A percentile compares a stretch with the other conserved stretches of the same genome.
Conservation (phyloP, 2,797 vertebrate species). For the Mormyrus proboscirostris region DNA sequence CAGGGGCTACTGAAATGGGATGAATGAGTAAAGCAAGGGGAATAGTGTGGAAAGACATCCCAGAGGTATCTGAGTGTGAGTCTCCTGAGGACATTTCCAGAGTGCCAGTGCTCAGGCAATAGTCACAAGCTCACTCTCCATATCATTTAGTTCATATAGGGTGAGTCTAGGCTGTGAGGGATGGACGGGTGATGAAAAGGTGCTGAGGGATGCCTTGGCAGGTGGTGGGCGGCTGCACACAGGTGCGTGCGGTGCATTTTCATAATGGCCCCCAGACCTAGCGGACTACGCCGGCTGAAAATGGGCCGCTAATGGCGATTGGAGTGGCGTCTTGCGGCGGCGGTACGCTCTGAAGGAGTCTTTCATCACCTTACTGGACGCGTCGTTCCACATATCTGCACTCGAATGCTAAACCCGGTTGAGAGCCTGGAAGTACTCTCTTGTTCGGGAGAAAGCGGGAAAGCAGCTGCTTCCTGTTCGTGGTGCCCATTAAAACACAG, state of each 20-base stretch:
- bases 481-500: background rate
- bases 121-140: background rate
- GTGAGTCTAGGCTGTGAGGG: background rate
- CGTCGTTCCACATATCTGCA: background rate
- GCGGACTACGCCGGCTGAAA: background rate
- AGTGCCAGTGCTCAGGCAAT: background rate
- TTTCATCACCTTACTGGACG: background rate
- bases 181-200: background rate
- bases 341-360: background rate
- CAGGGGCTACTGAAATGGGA: background rate
- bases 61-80: background rate
- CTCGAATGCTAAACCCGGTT: slow-evolving; percentile 16
- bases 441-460: slow-evolving; percentile 13
- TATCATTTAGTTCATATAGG: background rate
- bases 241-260: background rate
- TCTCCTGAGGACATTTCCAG: background rate
- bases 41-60: background rate
- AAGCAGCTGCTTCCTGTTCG: slow-evolving; percentile 19
- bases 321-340: background rate
- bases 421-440: slow-evolving; percentile 19
- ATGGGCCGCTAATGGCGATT: background rate
- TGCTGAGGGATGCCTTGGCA: background rate
- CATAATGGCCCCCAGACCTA: background rate
- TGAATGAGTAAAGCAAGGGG: background rate
- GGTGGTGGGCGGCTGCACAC: background rate